Evolutionary conservation across 2,113 vertebrate genomes (phyloP).

Genomic region (Diadophis punctatus): DNA sequence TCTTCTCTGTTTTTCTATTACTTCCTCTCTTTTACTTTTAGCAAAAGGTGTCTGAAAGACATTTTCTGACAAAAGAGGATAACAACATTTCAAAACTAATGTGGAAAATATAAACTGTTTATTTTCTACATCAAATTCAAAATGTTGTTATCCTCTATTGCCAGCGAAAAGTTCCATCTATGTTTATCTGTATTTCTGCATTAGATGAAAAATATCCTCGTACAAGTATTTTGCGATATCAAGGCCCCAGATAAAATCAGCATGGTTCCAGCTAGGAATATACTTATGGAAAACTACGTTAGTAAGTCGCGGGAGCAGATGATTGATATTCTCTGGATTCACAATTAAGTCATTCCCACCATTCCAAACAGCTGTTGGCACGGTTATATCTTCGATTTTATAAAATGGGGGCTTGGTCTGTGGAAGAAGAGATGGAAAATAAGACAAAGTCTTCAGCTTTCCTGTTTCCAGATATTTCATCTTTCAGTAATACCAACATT

Average conservation of each 20-base stretch:
- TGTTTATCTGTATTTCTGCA: conserved; percentile 54
- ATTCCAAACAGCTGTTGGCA: conserved; percentile 81
- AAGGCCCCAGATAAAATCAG: conserved; percentile 85
- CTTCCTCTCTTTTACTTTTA: not conserved
- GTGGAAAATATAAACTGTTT: not conserved
- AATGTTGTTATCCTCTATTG: not conserved
- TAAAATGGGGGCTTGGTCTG: conserved; percentile 64
- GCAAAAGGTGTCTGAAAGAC: not conserved
- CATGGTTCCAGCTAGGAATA: conserved; percentile 80
- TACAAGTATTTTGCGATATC: conserved; percentile 74
- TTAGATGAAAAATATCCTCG: conserved; percentile 71
- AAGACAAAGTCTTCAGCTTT: not conserved
- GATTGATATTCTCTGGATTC: conserved; percentile 63
- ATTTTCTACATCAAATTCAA: not conserved
- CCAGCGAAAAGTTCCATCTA: not conserved
- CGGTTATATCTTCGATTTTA: conserved; percentile 69
- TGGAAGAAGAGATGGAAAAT: not conserved
- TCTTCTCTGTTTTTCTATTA: not conserved
- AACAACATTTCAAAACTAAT: not conserved
- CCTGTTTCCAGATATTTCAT: not conserved
- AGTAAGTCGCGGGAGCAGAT: conserved; percentile 75
- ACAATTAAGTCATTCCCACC: conserved; percentile 76
- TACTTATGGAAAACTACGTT: conserved; percentile 73
- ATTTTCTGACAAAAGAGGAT: not conserved
- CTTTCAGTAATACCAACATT: not conserved